Conservation (phyloP, 2,888 invertebrate species). For the Pelosia muscerda region DNA sequence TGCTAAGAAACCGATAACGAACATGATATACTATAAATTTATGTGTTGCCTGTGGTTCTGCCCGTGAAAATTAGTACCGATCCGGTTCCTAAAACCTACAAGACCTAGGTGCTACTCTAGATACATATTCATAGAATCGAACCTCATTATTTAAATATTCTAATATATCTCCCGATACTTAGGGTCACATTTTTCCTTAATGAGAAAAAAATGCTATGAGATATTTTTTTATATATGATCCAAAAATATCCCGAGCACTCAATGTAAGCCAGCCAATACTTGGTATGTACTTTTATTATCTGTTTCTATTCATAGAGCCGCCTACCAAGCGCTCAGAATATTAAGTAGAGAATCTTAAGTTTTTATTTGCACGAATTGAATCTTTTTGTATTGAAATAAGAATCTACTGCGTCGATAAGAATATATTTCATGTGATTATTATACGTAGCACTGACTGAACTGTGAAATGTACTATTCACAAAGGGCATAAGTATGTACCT, state of each 20-base stretch:
- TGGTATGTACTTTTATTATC: conserved; percentile 28
- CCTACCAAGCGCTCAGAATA: conserved; percentile 35
- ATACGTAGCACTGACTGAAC: not conserved
- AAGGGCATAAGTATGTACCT: too few relatives aligned
- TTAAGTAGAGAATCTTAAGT: conserved; percentile 30
- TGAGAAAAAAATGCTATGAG: too few relatives aligned
- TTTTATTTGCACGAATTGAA: conserved; percentile 10
- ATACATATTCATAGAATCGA: too few relatives aligned
- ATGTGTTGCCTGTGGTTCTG: too few relatives aligned
- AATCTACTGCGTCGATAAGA: not conserved
- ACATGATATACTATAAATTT: not conserved
- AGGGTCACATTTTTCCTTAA: too few relatives aligned
- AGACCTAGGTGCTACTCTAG: too few relatives aligned
- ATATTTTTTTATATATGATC: not conserved
- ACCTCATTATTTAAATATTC: too few relatives aligned
- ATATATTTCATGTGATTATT: not conserved
- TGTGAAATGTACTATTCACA: not conserved
- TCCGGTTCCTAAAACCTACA: too few relatives aligned
- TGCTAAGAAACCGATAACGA: not conserved
- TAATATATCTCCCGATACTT: too few relatives aligned
- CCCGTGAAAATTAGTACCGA: too few relatives aligned
- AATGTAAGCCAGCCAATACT: conserved; percentile 18
- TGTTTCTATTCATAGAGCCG: conserved; percentile 31
- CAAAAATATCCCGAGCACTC: not conserved
- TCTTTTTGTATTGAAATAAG: conserved; percentile 5